A percentile compares a stretch with the other conserved stretches of the same genome.
Evolutionary conservation across 1,140 invertebrate genomes (phyloP).

Genomic region (Panulirus ornatus): DNA sequence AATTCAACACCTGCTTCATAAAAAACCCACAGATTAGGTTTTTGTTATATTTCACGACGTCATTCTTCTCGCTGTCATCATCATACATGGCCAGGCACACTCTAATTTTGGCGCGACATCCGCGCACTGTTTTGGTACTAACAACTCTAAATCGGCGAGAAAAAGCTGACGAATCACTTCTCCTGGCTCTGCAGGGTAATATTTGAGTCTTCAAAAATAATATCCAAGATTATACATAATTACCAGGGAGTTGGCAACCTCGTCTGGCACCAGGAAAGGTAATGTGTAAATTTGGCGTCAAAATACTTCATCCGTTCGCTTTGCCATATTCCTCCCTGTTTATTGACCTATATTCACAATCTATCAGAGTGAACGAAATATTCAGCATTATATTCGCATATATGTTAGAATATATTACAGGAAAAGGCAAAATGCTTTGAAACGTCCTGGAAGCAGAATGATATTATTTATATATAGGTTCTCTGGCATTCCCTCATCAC

Average conservation of each 20-base stretch:
- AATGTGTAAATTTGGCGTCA: background rate
- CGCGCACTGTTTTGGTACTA: too few relatives aligned
- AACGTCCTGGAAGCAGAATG: background rate
- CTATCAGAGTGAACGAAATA: background rate
- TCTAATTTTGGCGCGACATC: too few relatives aligned
- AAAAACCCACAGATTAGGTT: too few relatives aligned
- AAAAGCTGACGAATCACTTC: too few relatives aligned
- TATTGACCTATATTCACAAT: background rate
- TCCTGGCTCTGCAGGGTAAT: too few relatives aligned
- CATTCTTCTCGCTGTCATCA: too few relatives aligned
- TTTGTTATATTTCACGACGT: too few relatives aligned
- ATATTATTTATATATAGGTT: background rate
- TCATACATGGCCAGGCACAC: too few relatives aligned
- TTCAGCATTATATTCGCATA: too few relatives aligned
- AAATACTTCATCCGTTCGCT: background rate
- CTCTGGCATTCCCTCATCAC: too few relatives aligned
- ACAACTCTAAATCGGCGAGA: too few relatives aligned
- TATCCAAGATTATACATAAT: slow-evolving; percentile 1
- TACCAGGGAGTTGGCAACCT: background rate
- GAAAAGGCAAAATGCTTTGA: background rate
- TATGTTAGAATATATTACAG: background rate
- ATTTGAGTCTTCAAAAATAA: background rate
- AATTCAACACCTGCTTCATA: too few relatives aligned
- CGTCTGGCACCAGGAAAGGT: background rate
- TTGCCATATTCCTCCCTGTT: background rate